phyloP scores from a whole-genome alignment of 2,113 vertebrate species.

The Prinia subflava region DNA sequence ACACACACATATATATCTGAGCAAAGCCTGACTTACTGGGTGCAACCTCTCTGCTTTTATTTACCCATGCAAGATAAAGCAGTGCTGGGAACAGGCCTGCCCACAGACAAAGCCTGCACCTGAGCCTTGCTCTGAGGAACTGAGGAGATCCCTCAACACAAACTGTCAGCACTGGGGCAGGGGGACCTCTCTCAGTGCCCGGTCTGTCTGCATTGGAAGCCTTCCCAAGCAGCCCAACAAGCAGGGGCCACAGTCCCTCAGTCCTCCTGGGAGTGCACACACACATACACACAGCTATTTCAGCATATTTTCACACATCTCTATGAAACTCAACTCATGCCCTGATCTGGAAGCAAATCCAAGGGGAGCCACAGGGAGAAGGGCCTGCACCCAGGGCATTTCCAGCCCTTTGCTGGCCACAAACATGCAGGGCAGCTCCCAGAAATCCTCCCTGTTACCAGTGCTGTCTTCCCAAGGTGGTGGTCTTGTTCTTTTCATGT shows the following conservation, averaged over 20 bases:
- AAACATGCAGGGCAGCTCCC: not conserved
- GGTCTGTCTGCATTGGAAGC: fast-evolving
- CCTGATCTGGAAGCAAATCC: not conserved
- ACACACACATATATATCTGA: not conserved
- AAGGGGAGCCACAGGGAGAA: not conserved
- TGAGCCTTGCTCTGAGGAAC: not conserved
- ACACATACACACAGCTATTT: not conserved
- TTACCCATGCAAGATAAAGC: not conserved
- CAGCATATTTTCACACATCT: not conserved
- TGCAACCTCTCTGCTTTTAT: not conserved
- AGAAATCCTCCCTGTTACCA: not conserved
- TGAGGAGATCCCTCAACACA: not conserved
- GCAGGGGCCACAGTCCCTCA: not conserved
- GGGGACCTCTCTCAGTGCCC: not conserved
- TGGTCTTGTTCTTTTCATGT: not conserved
- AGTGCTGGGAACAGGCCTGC: not conserved
- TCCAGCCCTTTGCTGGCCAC: not conserved
- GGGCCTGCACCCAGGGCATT: not conserved
- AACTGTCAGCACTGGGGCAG: not conserved
- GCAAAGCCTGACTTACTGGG: not conserved
- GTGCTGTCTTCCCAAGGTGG: not conserved
- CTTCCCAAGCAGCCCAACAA: not conserved
- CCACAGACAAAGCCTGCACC: not conserved
- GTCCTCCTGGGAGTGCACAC: not conserved
- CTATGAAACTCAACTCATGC: not conserved